These are phyloP conservation scores for Cryptus armator DNA, from an alignment of 2,888 invertebrate genomes.

Conservation along the genomic window DNA sequence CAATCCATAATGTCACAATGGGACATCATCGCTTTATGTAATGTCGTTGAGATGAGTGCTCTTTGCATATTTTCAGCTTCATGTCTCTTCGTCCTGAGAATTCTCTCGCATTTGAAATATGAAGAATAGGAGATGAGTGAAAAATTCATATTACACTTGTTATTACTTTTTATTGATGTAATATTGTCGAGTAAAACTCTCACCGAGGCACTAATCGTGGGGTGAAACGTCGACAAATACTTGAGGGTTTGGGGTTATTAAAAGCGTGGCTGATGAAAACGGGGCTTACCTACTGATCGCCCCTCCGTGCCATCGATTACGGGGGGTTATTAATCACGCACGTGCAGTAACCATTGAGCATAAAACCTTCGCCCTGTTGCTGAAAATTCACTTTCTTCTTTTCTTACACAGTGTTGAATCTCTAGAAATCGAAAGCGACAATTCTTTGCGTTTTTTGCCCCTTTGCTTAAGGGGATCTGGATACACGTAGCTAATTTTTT, in stretches of 20 bases:
- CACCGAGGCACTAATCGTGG: no score
- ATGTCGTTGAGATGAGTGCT: no score
- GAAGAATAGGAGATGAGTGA: no score
- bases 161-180: no score
- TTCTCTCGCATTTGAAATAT: conserved; percentile 14
- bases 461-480: conserved; percentile 53
- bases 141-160: no score
- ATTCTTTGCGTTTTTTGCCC: conserved; percentile 69
- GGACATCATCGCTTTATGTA: neutral
- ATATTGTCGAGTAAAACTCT: no score
- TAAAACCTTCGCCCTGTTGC: conserved; percentile 4
- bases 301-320: conserved; percentile 61
- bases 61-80: neutral
- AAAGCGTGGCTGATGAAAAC: conserved; percentile 74
- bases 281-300: conserved; percentile 55
- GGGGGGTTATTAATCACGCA: conserved; percentile 76
- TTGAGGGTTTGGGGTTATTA: conserved; percentile 73
- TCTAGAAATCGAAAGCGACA: conserved; percentile 13
- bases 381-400: conserved; percentile 18
- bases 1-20: conserved; percentile 63
- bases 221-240: neutral
- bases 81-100: neutral
- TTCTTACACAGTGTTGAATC: neutral
- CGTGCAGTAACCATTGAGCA: conserved; percentile 38
- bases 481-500: conserved; percentile 75